Conservation (phyloP, 2,113 vertebrate species). For the Phylloscopus trochiloides region DNA sequence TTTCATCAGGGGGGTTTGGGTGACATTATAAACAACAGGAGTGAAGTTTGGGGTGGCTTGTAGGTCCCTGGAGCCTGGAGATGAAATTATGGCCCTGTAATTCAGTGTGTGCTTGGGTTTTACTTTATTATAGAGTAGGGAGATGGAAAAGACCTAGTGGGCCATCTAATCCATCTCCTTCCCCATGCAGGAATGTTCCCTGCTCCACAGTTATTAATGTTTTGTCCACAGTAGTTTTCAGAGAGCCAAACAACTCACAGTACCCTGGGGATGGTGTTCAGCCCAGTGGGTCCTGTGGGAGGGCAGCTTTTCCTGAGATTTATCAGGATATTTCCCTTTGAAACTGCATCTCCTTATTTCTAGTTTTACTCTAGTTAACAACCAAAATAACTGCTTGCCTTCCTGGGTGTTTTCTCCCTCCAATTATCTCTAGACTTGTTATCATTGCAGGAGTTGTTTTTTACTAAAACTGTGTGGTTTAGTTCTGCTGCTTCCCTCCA, state of each 20-base stretch:
- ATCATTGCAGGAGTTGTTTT: neutral
- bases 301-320: neutral
- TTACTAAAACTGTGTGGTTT: neutral
- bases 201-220: neutral
- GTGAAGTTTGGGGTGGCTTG: conserved; percentile 26
- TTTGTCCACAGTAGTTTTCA: neutral
- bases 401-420: neutral
- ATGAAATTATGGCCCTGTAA: conserved; percentile 45
- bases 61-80: conserved; percentile 5
- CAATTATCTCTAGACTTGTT: neutral
- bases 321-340: neutral
- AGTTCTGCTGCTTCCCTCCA: neutral
- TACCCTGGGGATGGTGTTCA: neutral
- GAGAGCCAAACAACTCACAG: neutral
- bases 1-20: conserved; percentile 15
- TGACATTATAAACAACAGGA: conserved; percentile 44
- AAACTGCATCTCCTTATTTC: neutral
- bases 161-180: conserved; percentile 19
- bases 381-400: neutral
- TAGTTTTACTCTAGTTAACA: neutral
- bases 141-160: conserved; percentile 44
- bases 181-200: neutral
- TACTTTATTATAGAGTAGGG: conserved; percentile 28
- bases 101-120: conserved; percentile 40
- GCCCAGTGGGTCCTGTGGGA: neutral